Evolutionary conservation across 2,888 invertebrate species (phyloP).

Genomic region (Machimus rusticus): DNA sequence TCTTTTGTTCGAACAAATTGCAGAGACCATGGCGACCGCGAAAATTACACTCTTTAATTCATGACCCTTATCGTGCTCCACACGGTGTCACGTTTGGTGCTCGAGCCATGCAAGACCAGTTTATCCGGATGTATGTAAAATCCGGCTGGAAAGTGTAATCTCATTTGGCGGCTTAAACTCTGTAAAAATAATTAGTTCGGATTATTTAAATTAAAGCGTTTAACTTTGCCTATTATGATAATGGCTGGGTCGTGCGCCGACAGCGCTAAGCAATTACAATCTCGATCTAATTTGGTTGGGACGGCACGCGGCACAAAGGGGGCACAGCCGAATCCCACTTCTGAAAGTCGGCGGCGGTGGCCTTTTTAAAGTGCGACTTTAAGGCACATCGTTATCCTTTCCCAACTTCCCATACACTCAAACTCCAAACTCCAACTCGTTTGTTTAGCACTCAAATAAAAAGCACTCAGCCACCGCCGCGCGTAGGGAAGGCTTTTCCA

Average conservation of each 20-base stretch:
- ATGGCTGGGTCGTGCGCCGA: conserved; percentile 13
- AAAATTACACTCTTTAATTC: conserved; percentile 5
- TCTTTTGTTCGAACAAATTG: background rate
- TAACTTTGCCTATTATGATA: conserved; percentile 27
- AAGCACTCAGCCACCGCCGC: background rate
- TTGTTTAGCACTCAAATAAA: background rate
- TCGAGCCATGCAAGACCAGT: background rate
- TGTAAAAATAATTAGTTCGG: conserved; percentile 18
- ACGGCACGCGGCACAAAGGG: background rate
- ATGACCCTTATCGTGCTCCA: background rate
- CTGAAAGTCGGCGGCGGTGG: background rate
- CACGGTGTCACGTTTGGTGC: background rate
- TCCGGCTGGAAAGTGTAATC: conserved; percentile 1
- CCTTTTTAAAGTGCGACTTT: background rate
- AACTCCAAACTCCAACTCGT: background rate
- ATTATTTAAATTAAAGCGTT: conserved; percentile 24
- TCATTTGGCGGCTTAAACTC: conserved; percentile 16
- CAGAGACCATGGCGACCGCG: background rate
- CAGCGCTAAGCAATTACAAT: conserved; percentile 14
- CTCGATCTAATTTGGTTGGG: background rate
- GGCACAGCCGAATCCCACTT: background rate
- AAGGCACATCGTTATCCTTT: background rate
- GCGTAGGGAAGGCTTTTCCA: background rate
- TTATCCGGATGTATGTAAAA: conserved; percentile 16
- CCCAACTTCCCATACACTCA: background rate